Base-by-base conservation (phyloP, 2,797 vertebrate genomes). In the Poecilia picta region DNA sequence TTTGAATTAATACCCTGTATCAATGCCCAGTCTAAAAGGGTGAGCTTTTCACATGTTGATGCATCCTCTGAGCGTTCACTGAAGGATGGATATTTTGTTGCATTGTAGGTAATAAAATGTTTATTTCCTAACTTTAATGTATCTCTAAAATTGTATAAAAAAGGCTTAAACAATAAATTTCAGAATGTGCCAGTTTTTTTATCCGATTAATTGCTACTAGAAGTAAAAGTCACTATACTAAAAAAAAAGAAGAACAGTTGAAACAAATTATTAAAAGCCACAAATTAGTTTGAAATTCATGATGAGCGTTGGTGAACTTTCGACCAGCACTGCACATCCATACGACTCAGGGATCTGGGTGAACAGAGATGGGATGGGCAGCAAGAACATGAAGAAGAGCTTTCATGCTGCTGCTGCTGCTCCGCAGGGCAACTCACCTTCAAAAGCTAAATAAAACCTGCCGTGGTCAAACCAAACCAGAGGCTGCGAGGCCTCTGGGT, bases 391-490 rank as follows among this genome's bases (percentile, higher is more conserved):
- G 55, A 79, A 73, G 49, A 79, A 74, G 80, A 18, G 57, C 73
- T 76, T 74, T 89, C 28, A 89, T 93, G 90, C 90, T 53, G 49
- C 20, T 51, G 87, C 53, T 80, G 75, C 49, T 45, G 47, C 53
- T 15, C 33, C 79, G 20, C 84, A 75, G 79, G 84, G 93, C 88
- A 88, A 98, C 98, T 98, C 97, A 98, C 98, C 98, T 98, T 98
- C 98, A 94, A 98, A 98, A 96, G 97, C 97, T 97, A 98, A 98
- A 98, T 97, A 97, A 97, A 98, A 98, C 96, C 97, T 98, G 97
- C 97, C 97, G 94, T 97, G 97, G 97, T 98, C 97, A 97, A 98
- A 98, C 97, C 98, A 98, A 91, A 98, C 97, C 97, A 98, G 96
- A 96, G 97, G 97, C 96, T 97, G 98, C 85, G 97, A 96, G 95